phyloP scores from a whole-genome alignment of 2,113 vertebrate genomes.

The Laticauda colubrina region DNA sequence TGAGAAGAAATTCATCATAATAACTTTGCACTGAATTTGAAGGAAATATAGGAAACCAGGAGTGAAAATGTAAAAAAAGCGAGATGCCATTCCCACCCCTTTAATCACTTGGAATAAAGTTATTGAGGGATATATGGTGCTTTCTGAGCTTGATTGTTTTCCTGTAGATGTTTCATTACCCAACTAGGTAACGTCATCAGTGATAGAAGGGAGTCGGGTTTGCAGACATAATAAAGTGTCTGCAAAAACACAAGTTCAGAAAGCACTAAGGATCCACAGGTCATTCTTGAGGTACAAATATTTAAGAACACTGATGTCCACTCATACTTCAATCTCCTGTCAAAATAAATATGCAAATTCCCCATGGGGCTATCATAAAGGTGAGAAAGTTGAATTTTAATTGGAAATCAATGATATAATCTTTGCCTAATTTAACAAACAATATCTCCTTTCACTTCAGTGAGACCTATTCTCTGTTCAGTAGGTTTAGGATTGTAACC shows the following conservation, averaged over 20 bases:
- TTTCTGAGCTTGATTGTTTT: neutral
- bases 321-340: neutral
- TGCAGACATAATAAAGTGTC: neutral
- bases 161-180: neutral
- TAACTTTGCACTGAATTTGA: neutral
- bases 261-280: neutral
- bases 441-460: neutral
- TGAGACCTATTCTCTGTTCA: neutral
- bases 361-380: neutral
- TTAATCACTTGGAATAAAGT: neutral
- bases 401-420: neutral
- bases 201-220: neutral
- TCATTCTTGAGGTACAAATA: neutral
- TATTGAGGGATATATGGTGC: neutral
- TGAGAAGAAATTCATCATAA: neutral
- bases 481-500: neutral
- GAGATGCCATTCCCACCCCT: neutral
- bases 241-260: neutral
- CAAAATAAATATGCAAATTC: neutral
- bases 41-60: neutral
- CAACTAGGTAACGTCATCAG: neutral
- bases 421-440: neutral
- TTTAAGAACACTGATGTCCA: neutral
- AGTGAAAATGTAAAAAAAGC: neutral
- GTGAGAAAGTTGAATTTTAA: neutral